Evolutionary conservation across 2,888 invertebrate genomes (phyloP), one percentile per base, ranked within the genome.

Genomic region (Idaea dimidiata): DNA sequence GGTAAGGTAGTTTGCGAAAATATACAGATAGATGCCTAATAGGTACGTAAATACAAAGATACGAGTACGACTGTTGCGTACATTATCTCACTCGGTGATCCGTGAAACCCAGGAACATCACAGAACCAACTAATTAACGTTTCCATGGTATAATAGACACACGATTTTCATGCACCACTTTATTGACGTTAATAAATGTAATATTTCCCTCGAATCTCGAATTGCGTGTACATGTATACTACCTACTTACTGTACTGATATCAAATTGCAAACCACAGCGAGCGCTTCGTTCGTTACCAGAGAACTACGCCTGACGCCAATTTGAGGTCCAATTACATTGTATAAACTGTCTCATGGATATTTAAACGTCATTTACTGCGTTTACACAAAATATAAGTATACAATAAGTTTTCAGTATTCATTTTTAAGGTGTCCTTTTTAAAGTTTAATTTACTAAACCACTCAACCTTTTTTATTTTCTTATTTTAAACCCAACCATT

Each of bases 121-220:
- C 14, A 43, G 14, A 43, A 4, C 5, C 43, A 10, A 43, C 43
- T 43, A 43, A 43, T 43, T 43, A 43, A 43, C 43, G 43, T 43
- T 43, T 43, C 43, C 43, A 43, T 43, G 43, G 43, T 43, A 14
- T 14, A 43, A 43, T 43, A 43, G 43, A 43, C 43, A 43, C 43
- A 43, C 43, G 43, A 2, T 14, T 43, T 43, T 43, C 43, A 43
- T 43, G 43, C 43, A 43, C 10, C 43, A 43, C 43, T 43, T 43
- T 10, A 43, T 43, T 43, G 43, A 43, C 43, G 43, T 43, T 43
- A 43, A 43, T 43, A 43, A 43, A 43, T 43, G 43, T 43, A 66
- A 69, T 62, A 64, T 72, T 77, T 80, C 77, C 69, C 81, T 74
- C 70, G 71, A 63, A 73, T 75, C 62, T 83, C 75, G 57, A 43